Percentiles rank a stretch among this genome's conserved stretches.
Conservation (phyloP, 2,888 invertebrate genomes). For the Gisinianus flammeolus region DNA sequence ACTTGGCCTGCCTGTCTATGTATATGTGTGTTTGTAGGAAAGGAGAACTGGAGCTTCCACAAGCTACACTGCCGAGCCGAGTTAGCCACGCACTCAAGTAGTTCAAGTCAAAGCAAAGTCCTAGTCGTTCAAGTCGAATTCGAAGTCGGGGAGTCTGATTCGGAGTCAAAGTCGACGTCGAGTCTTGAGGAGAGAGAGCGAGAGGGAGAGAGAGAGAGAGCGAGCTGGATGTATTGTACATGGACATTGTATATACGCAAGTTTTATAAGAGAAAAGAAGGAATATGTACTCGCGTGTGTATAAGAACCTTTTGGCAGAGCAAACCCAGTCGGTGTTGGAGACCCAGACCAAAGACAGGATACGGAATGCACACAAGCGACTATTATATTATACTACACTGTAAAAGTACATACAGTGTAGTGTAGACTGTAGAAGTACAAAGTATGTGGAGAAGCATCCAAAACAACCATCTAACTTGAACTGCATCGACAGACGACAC, state of each 20-base stretch:
- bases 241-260: no score
- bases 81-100: background rate
- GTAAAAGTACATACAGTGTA: background rate
- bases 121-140: background rate
- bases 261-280: no score
- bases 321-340: no score
- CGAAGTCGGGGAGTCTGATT: no score
- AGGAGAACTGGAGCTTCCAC: background rate
- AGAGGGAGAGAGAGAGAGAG: no score
- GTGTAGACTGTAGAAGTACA: background rate
- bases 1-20: background rate
- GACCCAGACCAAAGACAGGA: background rate
- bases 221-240: no score
- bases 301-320: no score
- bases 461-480: background rate
- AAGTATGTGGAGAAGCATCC: background rate
- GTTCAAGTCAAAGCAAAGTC: background rate
- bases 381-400: background rate
- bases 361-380: no score
- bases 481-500: constrained; percentile 39
- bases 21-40: background rate
- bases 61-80: no score
- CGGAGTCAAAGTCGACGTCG: no score
- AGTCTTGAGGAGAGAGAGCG: no score
- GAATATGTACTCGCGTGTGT: no score